Evolutionary conservation across 1,140 invertebrate species (phyloP).

Genomic region (Anadara kagoshimensis): DNA sequence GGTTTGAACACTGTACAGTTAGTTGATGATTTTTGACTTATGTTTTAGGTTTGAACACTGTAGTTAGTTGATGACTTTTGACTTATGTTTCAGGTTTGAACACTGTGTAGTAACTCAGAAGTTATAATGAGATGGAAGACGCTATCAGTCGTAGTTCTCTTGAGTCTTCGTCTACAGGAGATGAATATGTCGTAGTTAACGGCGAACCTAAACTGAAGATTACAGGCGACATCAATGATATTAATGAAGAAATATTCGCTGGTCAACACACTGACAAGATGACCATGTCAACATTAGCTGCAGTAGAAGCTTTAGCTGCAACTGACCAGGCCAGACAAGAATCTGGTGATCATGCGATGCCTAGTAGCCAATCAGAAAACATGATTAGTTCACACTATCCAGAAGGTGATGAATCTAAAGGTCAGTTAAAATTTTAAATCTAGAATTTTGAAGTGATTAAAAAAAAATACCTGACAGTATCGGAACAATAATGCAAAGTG

Average conservation of each 20-base stretch:
- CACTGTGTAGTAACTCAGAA: too few species aligned
- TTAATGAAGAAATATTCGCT: conserved; percentile 82
- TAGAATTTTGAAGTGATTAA: too few species aligned
- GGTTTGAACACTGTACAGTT: too few species aligned
- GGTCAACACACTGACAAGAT: conserved; percentile 19
- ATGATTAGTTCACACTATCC: conserved; percentile 29
- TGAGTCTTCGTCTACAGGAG: conserved; percentile 87
- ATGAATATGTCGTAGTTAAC: conserved; percentile 88
- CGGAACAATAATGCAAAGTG: too few species aligned
- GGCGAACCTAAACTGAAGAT: conserved; percentile 76
- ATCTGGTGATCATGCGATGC: conserved; percentile 58
- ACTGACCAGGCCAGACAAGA: conserved; percentile 31
- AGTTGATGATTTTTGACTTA: too few species aligned
- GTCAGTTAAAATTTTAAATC: too few species aligned
- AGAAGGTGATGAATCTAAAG: too few species aligned
- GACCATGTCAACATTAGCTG: conserved; percentile 22
- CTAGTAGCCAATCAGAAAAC: conserved; percentile 62
- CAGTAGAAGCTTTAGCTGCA: conserved; percentile 35
- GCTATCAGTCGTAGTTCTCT: conserved; percentile 88
- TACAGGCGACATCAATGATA: conserved; percentile 83
- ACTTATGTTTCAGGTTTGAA: too few species aligned
- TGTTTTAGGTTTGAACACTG: too few species aligned
- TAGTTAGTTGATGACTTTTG: too few species aligned
- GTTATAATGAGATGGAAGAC: conserved; percentile 77
- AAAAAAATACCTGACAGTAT: too few species aligned